These are phyloP conservation scores for Lepidocyrtinus sp. DNA, from an alignment of 2,888 invertebrate species.

Conservation along the genomic window DNA sequence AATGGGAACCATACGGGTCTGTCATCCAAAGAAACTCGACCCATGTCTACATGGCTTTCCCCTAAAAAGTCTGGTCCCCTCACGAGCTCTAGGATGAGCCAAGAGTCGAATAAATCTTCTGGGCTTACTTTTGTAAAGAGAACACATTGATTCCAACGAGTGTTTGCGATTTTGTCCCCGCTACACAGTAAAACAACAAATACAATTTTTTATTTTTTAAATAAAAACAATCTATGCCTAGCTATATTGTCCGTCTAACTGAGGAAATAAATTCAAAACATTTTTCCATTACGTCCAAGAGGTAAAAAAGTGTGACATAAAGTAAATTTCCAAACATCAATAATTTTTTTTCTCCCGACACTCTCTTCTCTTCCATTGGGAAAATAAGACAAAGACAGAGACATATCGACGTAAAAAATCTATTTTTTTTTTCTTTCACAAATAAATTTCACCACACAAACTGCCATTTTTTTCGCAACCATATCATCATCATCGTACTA, in stretches of 20 bases:
- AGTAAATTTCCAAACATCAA: conserved; percentile 39
- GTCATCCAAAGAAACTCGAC: conserved; percentile 89
- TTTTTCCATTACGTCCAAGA: background rate
- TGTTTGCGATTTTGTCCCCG: conserved; percentile 69
- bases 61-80: conserved; percentile 68
- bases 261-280: background rate
- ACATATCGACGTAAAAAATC: conserved; percentile 7
- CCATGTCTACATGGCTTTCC: conserved; percentile 78
- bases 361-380: background rate
- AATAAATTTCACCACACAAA: background rate
- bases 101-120: conserved; percentile 70
- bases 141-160: conserved; percentile 69
- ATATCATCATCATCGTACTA: background rate
- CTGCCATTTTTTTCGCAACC: background rate
- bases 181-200: conserved; percentile 45
- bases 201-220: background rate
- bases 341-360: background rate
- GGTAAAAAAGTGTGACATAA: conserved; percentile 23
- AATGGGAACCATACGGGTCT: conserved; percentile 88
- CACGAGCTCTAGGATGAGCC: conserved; percentile 68
- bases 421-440: background rate
- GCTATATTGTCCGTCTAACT: background rate
- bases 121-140: conserved; percentile 70
- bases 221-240: background rate
- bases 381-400: background rate